These are phyloP conservation scores for Potamilus streckersoni DNA, from an alignment of 1,140 invertebrate species.

Conservation along the genomic window DNA sequence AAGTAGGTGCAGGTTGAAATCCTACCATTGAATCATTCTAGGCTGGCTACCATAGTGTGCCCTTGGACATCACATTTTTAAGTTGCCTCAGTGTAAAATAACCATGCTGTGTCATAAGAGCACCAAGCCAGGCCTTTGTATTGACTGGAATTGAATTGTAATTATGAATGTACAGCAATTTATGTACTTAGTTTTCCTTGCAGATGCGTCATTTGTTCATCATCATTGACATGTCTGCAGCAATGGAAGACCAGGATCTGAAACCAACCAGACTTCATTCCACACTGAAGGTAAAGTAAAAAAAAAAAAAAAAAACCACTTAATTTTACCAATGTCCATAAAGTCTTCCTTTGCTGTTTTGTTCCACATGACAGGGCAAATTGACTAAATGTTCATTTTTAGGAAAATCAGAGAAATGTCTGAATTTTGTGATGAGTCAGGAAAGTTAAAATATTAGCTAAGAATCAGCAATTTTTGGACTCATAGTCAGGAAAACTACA, in stretches of 20 bases:
- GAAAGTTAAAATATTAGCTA: not conserved
- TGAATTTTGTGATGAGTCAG: not conserved
- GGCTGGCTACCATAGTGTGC: not conserved
- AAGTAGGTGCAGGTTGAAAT: not conserved
- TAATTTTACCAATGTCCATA: not conserved
- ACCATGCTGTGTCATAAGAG: no score
- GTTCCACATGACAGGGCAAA: not conserved
- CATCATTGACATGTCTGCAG: conserved; percentile 91
- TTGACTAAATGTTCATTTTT: not conserved
- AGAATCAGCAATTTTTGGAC: not conserved
- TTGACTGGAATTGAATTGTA: not conserved
- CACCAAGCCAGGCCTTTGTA: not conserved
- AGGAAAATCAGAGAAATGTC: not conserved
- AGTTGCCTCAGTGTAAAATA: no score
- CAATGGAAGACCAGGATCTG: conserved; percentile 94
- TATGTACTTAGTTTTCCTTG: conserved; percentile 32
- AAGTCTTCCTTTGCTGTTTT: no score
- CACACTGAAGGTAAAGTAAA: conserved; percentile 80
- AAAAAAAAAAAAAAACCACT: conserved; percentile 2
- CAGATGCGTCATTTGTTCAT: conserved; percentile 86
- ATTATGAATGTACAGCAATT: conserved; percentile 7
- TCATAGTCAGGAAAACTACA: not conserved
- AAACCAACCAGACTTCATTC: conserved; percentile 94
- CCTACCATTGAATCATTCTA: not conserved
- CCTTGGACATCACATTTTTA: not conserved